Evolutionary conservation across 2,113 vertebrate genomes (phyloP), one percentile per base, ranked within the genome.

Genomic region (Natator depressus): DNA sequence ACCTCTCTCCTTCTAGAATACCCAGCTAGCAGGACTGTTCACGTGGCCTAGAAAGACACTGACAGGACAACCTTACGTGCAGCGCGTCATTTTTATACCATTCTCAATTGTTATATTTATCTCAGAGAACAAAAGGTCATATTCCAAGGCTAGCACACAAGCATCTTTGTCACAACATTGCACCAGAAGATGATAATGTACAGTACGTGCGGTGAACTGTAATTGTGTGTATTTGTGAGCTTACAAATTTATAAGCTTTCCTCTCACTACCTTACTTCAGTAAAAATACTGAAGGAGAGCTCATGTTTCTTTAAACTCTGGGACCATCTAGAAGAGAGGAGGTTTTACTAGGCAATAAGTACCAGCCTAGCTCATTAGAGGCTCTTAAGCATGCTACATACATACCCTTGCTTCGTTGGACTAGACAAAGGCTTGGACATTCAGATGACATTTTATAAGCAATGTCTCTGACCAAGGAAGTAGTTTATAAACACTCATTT

Each of bases 221-320:
- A 62, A 62, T 35, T 35, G 14, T 35, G 29, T 62, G 59, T 62
- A 62, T 62, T 62, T 62, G 59, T 16, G 59, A 62, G 29, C 59
- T 62, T 62, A 16, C 29, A 62, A 31, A 62, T 35, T 16, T 31
- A 62, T 62, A 62, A 62, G 29, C 27, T 62, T 62, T 62, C 59
- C 59, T 62, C 29, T 31, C 59, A 57, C 29, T 81, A 87, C 9
- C 35, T 25, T 38, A 35, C 91, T 93, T 76, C 47, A 84, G 22
- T 81, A 93, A 91, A 89, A 97, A 84, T 17, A 54, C 5, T 27
- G 50, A 31, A 3, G 25, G 83, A 92, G 29, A 20, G 6, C 35
- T 90, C 65, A 49, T 0, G 1, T 59, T 87, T 84, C 54, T 9
- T 11, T 84, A 1, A 80, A 90, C 25, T 54, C 0, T 65, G 24